Evolutionary conservation across 1,140 invertebrate genomes (phyloP).

Genomic region (Bombus pascuorum): DNA sequence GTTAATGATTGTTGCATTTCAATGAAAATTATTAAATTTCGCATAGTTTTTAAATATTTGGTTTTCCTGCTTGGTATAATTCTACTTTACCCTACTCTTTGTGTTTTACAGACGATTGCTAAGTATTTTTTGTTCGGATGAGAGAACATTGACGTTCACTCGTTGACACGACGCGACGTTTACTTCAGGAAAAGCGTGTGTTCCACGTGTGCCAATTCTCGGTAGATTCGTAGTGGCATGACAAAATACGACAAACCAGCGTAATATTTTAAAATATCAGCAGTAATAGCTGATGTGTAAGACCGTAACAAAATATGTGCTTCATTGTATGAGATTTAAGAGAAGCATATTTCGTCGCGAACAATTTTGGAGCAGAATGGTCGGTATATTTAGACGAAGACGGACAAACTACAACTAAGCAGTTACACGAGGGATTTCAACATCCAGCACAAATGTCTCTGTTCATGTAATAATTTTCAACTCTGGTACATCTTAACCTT

Average conservation of each 20-base stretch:
- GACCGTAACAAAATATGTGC: not conserved
- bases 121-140: not conserved
- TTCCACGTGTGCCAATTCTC: not conserved
- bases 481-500: too few relatives aligned
- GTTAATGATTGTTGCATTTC: too few relatives aligned
- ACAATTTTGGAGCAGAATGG: not conserved
- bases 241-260: not conserved
- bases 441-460: not conserved
- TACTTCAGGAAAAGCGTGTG: not conserved
- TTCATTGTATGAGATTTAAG: not conserved
- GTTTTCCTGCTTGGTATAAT: too few relatives aligned
- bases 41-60: too few relatives aligned
- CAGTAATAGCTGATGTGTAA: not conserved
- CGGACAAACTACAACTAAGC: not conserved
- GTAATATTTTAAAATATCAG: slow-evolving; percentile 3
- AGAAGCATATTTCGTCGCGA: not conserved
- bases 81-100: too few relatives aligned
- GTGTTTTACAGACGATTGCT: not conserved
- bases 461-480: not conserved
- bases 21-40: too few relatives aligned
- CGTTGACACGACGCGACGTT: too few relatives aligned
- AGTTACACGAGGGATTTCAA: not conserved
- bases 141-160: not conserved
- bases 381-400: not conserved
- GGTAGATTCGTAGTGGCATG: not conserved